These are phyloP conservation scores for Xenentodon cancila DNA, from an alignment of 2,797 vertebrate species.

Conservation along the genomic window DNA sequence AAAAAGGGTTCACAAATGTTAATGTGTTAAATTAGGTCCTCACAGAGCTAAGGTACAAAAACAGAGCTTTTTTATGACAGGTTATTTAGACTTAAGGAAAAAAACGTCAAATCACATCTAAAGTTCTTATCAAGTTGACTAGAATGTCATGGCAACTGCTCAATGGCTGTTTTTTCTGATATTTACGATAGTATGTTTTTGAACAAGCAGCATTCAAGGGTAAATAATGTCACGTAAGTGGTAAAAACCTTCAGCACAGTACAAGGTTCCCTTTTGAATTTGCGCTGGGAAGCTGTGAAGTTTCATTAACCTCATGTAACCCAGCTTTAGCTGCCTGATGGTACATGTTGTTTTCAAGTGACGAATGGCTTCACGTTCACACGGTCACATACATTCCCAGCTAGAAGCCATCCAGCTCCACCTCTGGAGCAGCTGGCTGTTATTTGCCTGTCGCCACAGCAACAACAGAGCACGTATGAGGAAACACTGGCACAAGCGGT, in stretches of 20 bases:
- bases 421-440: slow-evolving; percentile 52
- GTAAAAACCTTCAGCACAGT: slow-evolving; percentile 42
- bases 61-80: slow-evolving; percentile 20
- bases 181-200: slow-evolving; percentile 18
- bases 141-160: slow-evolving; percentile 23
- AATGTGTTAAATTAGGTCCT: slow-evolving; percentile 46
- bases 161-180: slow-evolving; percentile 5
- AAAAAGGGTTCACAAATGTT: slow-evolving; percentile 21
- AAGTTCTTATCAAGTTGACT: slow-evolving; percentile 37
- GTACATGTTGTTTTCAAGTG: slow-evolving; percentile 25
- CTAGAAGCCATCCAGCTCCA: slow-evolving; percentile 17
- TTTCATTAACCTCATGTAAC: slow-evolving; percentile 47
- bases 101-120: slow-evolving; percentile 27
- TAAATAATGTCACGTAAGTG: slow-evolving; percentile 50
- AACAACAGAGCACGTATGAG: slow-evolving; percentile 4
- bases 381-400: slow-evolving; percentile 24
- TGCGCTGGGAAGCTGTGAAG: slow-evolving; percentile 17
- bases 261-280: slow-evolving; percentile 27
- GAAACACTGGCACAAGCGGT: too few relatives aligned
- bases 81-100: slow-evolving; percentile 15
- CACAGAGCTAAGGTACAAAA: slow-evolving; percentile 6
- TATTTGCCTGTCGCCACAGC: slow-evolving; percentile 24
- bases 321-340: slow-evolving; percentile 20
- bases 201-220: slow-evolving; percentile 16
- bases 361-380: slow-evolving; percentile 23